Evolutionary conservation across 2,797 vertebrate species (phyloP).

Genomic region (Pseudochromis fuscus): DNA sequence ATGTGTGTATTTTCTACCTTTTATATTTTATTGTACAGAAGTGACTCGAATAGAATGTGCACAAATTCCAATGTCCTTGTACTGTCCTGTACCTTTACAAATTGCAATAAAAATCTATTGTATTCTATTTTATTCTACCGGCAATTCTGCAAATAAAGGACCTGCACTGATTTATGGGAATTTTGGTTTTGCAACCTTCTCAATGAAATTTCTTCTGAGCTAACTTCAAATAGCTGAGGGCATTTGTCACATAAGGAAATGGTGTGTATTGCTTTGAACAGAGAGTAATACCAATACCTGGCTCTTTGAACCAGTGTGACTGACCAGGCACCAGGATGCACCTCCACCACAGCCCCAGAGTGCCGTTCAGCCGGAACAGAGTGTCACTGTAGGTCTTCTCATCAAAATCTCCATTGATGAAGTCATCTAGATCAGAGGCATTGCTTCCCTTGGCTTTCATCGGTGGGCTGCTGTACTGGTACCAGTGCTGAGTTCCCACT

Average conservation of each 20-base stretch:
- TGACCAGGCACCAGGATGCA: constrained; percentile 87
- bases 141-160: neutral
- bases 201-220: neutral
- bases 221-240: neutral
- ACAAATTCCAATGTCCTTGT: too few relatives aligned
- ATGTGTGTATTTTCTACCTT: too few relatives aligned
- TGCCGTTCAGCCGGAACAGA: constrained; percentile 91
- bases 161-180: neutral
- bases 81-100: too few relatives aligned
- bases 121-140: too few relatives aligned
- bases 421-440: constrained; percentile 78
- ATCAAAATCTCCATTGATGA: constrained; percentile 81
- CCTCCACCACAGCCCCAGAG: constrained; percentile 93
- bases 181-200: neutral
- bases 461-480: constrained; percentile 89
- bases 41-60: too few relatives aligned
- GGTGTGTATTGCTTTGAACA: neutral
- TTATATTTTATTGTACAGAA: too few relatives aligned
- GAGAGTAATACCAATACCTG: constrained; percentile 85
- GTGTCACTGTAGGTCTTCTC: constrained; percentile 87
- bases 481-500: constrained; percentile 96
- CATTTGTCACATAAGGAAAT: neutral
- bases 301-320: constrained; percentile 85
- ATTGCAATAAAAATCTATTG: too few relatives aligned
- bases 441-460: constrained; percentile 80